These are phyloP conservation scores for Tragelaphus imberbis DNA, from an alignment of 2,113 vertebrate genomes.

Conservation along the genomic window DNA sequence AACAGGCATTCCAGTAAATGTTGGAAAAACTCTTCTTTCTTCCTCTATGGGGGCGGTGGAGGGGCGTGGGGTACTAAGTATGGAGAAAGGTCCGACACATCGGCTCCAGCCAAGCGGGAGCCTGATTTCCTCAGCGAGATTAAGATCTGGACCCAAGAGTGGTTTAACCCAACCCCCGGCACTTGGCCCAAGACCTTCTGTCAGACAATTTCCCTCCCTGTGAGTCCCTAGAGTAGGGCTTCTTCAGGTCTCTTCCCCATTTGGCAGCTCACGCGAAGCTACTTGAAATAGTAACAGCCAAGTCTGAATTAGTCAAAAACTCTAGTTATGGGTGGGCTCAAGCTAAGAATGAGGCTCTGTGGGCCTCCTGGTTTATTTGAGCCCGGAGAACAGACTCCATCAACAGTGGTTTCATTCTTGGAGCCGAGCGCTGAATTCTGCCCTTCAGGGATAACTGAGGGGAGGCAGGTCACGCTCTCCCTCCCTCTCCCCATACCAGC, in stretches of 20 bases:
- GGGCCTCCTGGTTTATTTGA: not conserved
- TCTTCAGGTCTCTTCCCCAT: slow-evolving; percentile 49
- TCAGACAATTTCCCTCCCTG: slow-evolving; percentile 47
- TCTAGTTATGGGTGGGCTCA: slow-evolving; percentile 5
- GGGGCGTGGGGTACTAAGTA: not conserved
- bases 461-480: not conserved
- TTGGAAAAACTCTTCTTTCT: slow-evolving; percentile 25
- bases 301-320: slow-evolving; percentile 11
- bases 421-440: not conserved
- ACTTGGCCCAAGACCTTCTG: slow-evolving; percentile 46
- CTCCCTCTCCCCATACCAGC: not conserved
- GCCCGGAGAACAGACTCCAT: not conserved
- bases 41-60: slow-evolving; percentile 26
- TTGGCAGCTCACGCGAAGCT: slow-evolving; percentile 6
- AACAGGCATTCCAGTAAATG: slow-evolving; percentile 59
- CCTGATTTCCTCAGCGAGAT: slow-evolving; percentile 72
- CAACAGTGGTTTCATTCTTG: slow-evolving; percentile 27
- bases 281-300: slow-evolving; percentile 53
- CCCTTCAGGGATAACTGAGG: not conserved
- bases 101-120: slow-evolving; percentile 64
- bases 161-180: slow-evolving; percentile 34
- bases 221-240: slow-evolving; percentile 35
- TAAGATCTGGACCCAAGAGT: slow-evolving; percentile 65
- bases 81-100: slow-evolving; percentile 28
- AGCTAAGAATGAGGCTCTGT: slow-evolving; percentile 23